Percentiles rank a stretch among this genome's conserved stretches.
Evolutionary conservation across 2,113 vertebrate genomes (phyloP).

Genomic region (Sphyrna mokarran): DNA sequence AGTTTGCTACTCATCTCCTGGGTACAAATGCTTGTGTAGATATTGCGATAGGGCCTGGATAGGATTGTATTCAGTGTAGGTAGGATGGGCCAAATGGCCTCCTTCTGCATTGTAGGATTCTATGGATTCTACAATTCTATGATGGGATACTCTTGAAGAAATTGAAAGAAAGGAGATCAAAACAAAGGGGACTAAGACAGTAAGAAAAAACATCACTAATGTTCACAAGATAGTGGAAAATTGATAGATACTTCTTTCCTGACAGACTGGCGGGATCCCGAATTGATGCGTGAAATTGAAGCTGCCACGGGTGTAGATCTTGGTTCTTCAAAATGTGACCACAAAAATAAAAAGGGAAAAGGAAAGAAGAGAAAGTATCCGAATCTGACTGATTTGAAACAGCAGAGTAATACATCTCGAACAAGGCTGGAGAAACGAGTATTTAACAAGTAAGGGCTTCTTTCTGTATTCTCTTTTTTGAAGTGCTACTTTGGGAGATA

Average conservation of each 20-base stretch:
- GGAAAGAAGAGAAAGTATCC: constrained; percentile 71
- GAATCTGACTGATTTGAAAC: constrained; percentile 80
- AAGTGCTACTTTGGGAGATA: too few species aligned
- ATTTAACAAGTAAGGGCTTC: constrained; percentile 76
- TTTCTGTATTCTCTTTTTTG: not conserved
- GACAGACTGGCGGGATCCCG: constrained; percentile 79
- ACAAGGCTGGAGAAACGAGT: constrained; percentile 79
- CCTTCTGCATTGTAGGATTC: too few species aligned
- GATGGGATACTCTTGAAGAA: not conserved
- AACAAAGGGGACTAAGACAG: not conserved
- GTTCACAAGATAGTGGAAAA: not conserved
- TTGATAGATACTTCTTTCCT: not conserved
- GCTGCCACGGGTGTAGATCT: constrained; percentile 75
- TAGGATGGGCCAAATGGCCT: too few species aligned
- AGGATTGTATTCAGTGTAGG: too few species aligned
- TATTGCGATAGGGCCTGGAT: too few species aligned
- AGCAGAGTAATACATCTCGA: constrained; percentile 66
- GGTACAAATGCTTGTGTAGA: not conserved
- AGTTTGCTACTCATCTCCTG: not conserved
- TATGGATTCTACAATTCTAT: too few species aligned
- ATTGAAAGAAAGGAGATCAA: not conserved
- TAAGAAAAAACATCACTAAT: not conserved
- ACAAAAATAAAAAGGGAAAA: constrained; percentile 55
- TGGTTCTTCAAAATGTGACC: constrained; percentile 62
- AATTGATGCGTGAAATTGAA: constrained; percentile 85